Base-by-base conservation (phyloP, 2,888 invertebrate genomes). In the Drosophila diplacantha region DNA sequence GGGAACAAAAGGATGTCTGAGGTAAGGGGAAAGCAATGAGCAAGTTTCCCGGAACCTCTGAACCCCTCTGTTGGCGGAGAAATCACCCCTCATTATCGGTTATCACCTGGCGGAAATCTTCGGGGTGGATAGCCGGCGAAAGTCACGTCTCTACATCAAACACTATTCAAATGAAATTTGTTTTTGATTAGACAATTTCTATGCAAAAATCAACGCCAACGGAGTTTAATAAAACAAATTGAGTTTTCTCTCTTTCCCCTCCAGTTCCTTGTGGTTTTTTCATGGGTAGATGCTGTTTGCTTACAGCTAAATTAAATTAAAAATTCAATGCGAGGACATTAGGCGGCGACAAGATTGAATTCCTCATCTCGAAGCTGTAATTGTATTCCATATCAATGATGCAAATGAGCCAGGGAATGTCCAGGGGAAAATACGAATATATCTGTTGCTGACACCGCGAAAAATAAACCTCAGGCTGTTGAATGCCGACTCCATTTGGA, bases 181-280 rank as follows among this genome's bases (percentile, higher is more conserved):
- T 46, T 69, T 71, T 69, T 76, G 75, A 75, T 75, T 74, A 76
- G 76, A 74, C 77, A 76, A 75, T 75, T 75, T 76, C 71, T 72
- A 75, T 75, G 74, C 75, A 53, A 44, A 73, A 74, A 69, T 73
- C 73, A 71, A 58, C 59, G 66, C 57, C 64, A 47, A 4, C 22
- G 47, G 57, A 66, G 60, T 75, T 75, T 73, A 71, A 73, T 76
- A 73, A 73, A 74, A 64, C 51, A 74, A 76, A 76, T 76, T 75
- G 76, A 53, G 56, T 69, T 65, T 67, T 50, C 60, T 9, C 49
- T 20, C 41, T 22, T 39, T 4, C n/a, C 11, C 34, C 31, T 12
- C 22, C 9, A 26, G 5, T 34, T n/a, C n/a, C 59, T 46, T 7
- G 11, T 7, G 41, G 14, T 35, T 58, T 50, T 61, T 9, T 7